Base-by-base conservation (phyloP, 2,797 vertebrate species). In the Miichthys miiuy region DNA sequence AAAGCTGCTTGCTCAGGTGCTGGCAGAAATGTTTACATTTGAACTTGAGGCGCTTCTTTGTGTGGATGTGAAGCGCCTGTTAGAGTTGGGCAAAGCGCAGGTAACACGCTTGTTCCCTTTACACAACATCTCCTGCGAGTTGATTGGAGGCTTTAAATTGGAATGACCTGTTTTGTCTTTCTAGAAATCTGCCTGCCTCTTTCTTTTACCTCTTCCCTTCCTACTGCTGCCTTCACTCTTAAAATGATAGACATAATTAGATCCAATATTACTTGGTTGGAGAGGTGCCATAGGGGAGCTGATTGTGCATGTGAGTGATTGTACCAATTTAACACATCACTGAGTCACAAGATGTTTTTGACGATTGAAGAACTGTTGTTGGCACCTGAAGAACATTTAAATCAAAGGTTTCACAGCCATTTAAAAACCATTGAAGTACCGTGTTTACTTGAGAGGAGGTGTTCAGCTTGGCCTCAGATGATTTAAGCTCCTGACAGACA, bases 401-500 rank as follows among this genome's bases (percentile, higher is more conserved):
- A 87, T 86, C 67, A 80, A 75, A 85, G 44, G 3, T 30, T 60
- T 80, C 23, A 25, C 14, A 60, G 80, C 86, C 75, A 87, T 84
- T 87, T 87, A 76, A 80, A 80, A 76, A 30, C 21, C 46, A 67
- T 81, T 79, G 75, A 80, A 88, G 79, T 79, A 56, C 68, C 78
- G 46, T 86, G 81, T 88, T 88, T 88, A 81, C 75, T 73, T 16
- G 86, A 82, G 81, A 81, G 66, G 76, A 75, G 79, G 81, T 75
- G 69, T 71, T 57, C 68, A 72, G 75, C 77, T 47, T 46, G 73
- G 72, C 83, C 82, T 84, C 79, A 69, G 84, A 87, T 84, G 90
- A 85, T 90, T 80, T 80, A 84, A 86, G 83, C 79, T 79, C 72
- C 83, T 84, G 83, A 90, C 89, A 92, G 80, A 90, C 89, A 89